These are phyloP conservation scores for Podarcis lilfordi DNA, from an alignment of 2,797 vertebrate genomes.

Conservation along the genomic window DNA sequence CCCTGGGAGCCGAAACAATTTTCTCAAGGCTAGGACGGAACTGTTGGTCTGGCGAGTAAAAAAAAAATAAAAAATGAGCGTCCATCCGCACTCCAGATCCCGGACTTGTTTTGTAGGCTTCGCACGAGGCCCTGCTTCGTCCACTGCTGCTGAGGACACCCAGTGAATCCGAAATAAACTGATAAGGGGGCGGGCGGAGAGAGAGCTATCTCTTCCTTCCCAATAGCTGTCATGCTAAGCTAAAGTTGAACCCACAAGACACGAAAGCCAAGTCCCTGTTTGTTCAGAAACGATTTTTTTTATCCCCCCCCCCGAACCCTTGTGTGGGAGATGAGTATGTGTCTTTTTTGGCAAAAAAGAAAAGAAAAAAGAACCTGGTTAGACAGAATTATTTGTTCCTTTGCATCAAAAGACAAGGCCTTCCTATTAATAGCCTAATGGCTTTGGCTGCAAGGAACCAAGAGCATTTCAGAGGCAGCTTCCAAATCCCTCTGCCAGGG, in stretches of 20 bases:
- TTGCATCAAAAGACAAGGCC: background rate
- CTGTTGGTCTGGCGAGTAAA: background rate
- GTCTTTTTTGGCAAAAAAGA: no score
- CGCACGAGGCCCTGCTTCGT: constrained; percentile 9
- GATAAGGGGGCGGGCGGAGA: no score
- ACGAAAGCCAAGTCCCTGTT: background rate
- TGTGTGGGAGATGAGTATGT: background rate
- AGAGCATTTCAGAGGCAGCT: background rate
- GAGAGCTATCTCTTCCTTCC: background rate
- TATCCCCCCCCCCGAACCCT: no score
- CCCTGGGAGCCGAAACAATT: background rate
- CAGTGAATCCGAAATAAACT: constrained; percentile 18
- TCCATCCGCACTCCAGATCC: background rate
- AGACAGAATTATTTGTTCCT: background rate
- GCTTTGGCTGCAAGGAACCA: background rate
- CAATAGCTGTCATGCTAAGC: background rate
- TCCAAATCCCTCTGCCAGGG: background rate
- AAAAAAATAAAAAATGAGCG: no score
- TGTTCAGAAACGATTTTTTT: no score
- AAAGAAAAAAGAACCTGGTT: background rate
- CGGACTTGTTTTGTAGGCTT: background rate
- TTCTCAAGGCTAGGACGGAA: background rate
- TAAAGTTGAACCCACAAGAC: background rate
- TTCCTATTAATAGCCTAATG: background rate
- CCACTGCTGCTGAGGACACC: background rate